Evolutionary conservation across 2,888 invertebrate genomes (phyloP).

Genomic region (Camponotus fellah): DNA sequence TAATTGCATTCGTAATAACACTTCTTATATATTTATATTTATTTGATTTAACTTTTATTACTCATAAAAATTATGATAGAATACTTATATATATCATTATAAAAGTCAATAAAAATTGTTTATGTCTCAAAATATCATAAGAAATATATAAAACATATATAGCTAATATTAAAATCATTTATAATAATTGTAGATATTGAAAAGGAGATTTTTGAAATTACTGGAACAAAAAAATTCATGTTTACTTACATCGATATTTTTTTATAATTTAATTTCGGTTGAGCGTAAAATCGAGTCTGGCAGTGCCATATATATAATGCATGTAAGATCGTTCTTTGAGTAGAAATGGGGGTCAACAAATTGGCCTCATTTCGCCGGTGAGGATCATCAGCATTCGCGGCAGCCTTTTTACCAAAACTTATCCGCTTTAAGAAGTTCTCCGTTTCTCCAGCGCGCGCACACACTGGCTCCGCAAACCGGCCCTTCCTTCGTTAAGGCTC

Average conservation of each 20-base stretch:
- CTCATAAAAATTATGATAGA: not conserved
- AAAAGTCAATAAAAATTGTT: not conserved
- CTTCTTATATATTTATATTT: conserved; percentile 24
- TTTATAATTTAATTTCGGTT: not conserved
- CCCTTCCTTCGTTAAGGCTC: conserved; percentile 59
- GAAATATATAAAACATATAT: not conserved
- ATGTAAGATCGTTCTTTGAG: not conserved
- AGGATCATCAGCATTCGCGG: conserved; percentile 38
- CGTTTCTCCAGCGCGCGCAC: conserved; percentile 1
- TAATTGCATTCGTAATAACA: conserved; percentile 9
- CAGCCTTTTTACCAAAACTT: conserved; percentile 48
- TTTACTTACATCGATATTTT: not conserved
- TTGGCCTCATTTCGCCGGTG: conserved; percentile 7
- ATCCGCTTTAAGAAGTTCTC: conserved; percentile 48
- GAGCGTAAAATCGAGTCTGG: not conserved
- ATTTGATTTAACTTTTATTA: not conserved
- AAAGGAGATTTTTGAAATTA: not conserved
- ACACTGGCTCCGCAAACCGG: conserved; percentile 42
- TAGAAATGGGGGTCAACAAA: conserved; percentile 21
- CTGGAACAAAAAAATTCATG: not conserved
- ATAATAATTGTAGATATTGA: not conserved
- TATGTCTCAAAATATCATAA: not conserved
- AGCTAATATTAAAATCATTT: not conserved
- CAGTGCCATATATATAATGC: not conserved
- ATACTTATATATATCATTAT: not conserved